Percentiles rank a stretch among this genome's conserved stretches.
Conservation (phyloP, 2,888 invertebrate species). For the Lingula anatina region DNA sequence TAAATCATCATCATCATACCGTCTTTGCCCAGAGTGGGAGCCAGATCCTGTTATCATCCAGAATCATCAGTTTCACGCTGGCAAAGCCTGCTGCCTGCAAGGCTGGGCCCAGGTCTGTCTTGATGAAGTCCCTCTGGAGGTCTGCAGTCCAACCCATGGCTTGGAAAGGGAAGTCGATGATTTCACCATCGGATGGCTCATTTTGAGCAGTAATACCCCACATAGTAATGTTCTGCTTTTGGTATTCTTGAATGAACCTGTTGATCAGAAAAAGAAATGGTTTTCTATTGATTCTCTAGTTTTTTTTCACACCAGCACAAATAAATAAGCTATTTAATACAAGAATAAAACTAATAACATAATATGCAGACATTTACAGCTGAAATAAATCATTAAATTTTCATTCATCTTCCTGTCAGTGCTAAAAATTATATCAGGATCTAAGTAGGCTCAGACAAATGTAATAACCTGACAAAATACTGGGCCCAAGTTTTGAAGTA, state of each 20-base stretch:
- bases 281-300: too few species aligned
- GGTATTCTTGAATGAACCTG: constrained; percentile 74
- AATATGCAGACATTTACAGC: too few species aligned
- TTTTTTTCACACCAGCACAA: too few species aligned
- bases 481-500: constrained; percentile 77
- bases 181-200: constrained; percentile 65
- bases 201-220: constrained; percentile 88
- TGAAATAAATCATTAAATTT: too few species aligned
- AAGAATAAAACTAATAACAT: too few species aligned
- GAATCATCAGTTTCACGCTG: constrained; percentile 64
- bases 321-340: too few species aligned
- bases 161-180: constrained; percentile 60
- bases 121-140: constrained; percentile 64
- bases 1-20: constrained; percentile 70
- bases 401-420: too few species aligned
- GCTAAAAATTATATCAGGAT: too few species aligned
- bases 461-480: constrained; percentile 65
- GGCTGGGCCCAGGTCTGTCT: constrained; percentile 64
- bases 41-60: constrained; percentile 68
- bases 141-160: constrained; percentile 70
- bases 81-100: constrained; percentile 60
- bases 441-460: too few species aligned
- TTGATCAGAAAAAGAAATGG: constrained; percentile 10
- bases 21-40: constrained; percentile 64
- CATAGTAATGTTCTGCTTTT: constrained; percentile 58